These are phyloP conservation scores for Homarus gammarus DNA, from an alignment of 2,888 invertebrate species.

Conservation along the genomic window DNA sequence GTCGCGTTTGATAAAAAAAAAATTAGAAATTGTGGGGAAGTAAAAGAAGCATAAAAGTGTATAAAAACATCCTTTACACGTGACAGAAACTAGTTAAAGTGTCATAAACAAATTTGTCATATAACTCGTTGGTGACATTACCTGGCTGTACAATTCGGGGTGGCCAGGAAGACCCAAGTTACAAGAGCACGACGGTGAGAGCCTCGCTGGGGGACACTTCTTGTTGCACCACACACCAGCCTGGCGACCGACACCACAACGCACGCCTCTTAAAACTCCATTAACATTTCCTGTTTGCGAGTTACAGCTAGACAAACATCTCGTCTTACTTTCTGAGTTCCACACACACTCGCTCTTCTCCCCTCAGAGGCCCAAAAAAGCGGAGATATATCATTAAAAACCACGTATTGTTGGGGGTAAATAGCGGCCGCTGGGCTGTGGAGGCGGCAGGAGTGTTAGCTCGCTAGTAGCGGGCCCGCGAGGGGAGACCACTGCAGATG, in stretches of 20 bases:
- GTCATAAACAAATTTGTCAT: neutral
- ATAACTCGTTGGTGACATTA: constrained; percentile 12
- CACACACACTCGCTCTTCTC: neutral
- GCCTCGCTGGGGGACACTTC: neutral
- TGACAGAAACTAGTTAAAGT: too few relatives aligned
- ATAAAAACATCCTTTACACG: too few relatives aligned
- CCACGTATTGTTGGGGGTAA: neutral
- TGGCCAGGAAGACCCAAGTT: neutral
- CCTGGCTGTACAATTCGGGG: constrained; percentile 15
- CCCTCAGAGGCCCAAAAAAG: neutral
- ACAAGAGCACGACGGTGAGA: neutral
- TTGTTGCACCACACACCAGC: neutral
- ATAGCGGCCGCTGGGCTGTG: neutral
- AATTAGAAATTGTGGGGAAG: too few relatives aligned
- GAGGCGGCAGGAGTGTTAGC: too few relatives aligned
- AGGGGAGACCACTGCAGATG: neutral
- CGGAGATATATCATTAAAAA: neutral
- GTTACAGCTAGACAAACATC: neutral
- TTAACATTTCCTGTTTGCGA: neutral
- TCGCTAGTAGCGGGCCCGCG: neutral
- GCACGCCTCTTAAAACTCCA: neutral
- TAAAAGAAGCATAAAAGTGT: too few relatives aligned
- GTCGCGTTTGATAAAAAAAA: too few relatives aligned
- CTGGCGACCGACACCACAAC: neutral
- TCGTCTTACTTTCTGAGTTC: constrained; percentile 2